A percentile compares a stretch with the other conserved stretches of the same genome.
These are phyloP conservation scores for Coryphaenoides rupestris DNA, from an alignment of 2,113 vertebrate genomes.

Conservation along the genomic window DNA sequence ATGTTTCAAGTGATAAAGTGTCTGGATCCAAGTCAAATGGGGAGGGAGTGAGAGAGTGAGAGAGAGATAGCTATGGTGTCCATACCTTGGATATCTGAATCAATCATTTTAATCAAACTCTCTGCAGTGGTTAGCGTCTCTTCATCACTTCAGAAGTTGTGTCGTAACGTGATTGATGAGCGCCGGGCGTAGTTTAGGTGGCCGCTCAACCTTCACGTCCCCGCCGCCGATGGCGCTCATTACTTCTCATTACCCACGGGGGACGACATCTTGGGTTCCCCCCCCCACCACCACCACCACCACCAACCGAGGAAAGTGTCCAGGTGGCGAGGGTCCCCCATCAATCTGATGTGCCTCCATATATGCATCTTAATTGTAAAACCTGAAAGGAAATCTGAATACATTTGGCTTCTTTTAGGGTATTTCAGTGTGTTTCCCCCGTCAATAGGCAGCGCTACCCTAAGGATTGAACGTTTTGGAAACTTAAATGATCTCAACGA, in stretches of 20 bases:
- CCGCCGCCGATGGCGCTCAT: conserved; percentile 10
- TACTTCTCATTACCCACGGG: conserved; percentile 19
- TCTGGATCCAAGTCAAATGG: too few species aligned
- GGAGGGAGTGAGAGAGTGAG: not conserved
- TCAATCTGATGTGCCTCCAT: conserved; percentile 33
- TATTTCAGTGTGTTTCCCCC: too few species aligned
- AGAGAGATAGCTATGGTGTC: not conserved
- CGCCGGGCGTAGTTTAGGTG: not conserved
- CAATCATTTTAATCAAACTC: conserved; percentile 1
- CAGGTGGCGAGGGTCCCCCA: conserved; percentile 41
- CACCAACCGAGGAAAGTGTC: too few species aligned
- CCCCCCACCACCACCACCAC: conserved; percentile 42
- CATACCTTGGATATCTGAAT: not conserved
- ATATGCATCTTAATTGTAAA: conserved; percentile 18
- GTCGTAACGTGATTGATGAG: not conserved
- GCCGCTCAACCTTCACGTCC: not conserved
- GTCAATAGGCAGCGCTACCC: too few species aligned
- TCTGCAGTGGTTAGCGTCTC: not conserved
- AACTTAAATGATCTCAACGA: too few species aligned
- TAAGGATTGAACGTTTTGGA: too few species aligned
- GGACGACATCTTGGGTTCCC: conserved; percentile 46
- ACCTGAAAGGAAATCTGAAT: too few species aligned
- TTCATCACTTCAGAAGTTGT: too few species aligned
- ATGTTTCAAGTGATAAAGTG: too few species aligned
- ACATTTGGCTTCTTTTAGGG: too few species aligned